A percentile compares a stretch with the other conserved stretches of the same genome.
phyloP scores from a whole-genome alignment of 2,797 vertebrate species.

The Galagoides demidoff region DNA sequence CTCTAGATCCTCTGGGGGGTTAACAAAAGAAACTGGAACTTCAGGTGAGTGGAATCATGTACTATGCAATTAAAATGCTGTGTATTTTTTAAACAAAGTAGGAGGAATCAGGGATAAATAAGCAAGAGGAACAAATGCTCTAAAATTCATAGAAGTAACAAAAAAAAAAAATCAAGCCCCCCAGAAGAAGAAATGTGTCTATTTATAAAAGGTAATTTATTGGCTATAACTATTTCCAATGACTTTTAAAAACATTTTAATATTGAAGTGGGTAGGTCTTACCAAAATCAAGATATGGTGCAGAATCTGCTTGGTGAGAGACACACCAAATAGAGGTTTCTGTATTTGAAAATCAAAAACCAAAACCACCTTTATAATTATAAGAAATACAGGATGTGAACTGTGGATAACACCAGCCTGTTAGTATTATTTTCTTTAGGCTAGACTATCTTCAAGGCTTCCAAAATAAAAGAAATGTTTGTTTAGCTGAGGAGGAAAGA shows the following conservation, averaged over 20 bases:
- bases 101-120: neutral
- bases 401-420: neutral
- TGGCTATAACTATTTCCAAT: slow-evolving; percentile 73
- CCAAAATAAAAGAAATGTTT: neutral
- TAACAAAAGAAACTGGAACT: slow-evolving; percentile 58
- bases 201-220: slow-evolving; percentile 56
- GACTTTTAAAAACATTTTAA: slow-evolving; percentile 65
- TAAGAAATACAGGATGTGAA: neutral
- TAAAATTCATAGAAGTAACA: slow-evolving; percentile 75
- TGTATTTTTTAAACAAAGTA: neutral
- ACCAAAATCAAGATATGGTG: neutral
- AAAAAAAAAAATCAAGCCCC: slow-evolving; percentile 75
- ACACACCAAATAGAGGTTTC: neutral
- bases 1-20: neutral
- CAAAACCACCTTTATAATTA: neutral
- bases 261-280: neutral
- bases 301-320: neutral
- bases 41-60: slow-evolving; percentile 45
- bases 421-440: slow-evolving; percentile 5
- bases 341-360: slow-evolving; percentile 1
- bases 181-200: slow-evolving; percentile 53
- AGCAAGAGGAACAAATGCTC: slow-evolving; percentile 3
- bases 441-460: neutral
- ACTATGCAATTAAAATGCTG: slow-evolving; percentile 62
- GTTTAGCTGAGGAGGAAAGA: neutral